These are phyloP conservation scores for Paraescarpia echinospica DNA, from an alignment of 1,140 invertebrate genomes.

Conservation along the genomic window DNA sequence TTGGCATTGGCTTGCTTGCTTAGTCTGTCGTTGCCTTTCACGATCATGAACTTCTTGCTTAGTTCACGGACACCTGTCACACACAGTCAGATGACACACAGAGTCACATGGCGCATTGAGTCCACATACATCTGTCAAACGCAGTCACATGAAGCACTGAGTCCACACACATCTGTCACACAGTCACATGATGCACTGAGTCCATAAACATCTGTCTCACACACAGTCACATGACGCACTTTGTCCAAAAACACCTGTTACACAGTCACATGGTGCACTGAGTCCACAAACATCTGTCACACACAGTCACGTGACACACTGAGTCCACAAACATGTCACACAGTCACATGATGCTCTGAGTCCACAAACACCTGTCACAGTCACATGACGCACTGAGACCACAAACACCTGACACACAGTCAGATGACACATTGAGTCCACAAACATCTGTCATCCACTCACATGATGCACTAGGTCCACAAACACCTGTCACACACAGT, in stretches of 20 bases:
- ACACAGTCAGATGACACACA: background rate
- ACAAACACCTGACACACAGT: too few species aligned
- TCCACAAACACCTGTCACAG: constrained; percentile 66
- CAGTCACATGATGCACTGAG: too few species aligned
- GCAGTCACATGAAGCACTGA: too few species aligned
- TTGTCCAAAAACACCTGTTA: too few species aligned
- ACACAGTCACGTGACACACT: background rate
- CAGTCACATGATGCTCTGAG: constrained; percentile 37
- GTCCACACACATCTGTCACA: too few species aligned
- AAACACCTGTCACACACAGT: too few species aligned
- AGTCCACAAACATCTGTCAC: constrained; percentile 67
- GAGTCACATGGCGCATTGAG: too few species aligned
- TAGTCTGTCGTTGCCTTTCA: constrained; percentile 90
- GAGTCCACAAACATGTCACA: too few species aligned
- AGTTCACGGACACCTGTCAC: constrained; percentile 67
- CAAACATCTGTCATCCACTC: constrained; percentile 67
- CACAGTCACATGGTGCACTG: too few species aligned
- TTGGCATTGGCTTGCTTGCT: constrained; percentile 97
- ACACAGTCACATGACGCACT: background rate
- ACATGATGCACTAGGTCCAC: background rate
- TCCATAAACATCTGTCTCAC: constrained; percentile 68
- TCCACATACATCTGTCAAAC: too few species aligned
- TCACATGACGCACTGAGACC: too few species aligned
- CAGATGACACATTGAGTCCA: too few species aligned
- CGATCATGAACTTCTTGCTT: constrained; percentile 60